Evolutionary conservation across 2,888 invertebrate genomes (phyloP).

Genomic region (Chrysopilus asiliformis): DNA sequence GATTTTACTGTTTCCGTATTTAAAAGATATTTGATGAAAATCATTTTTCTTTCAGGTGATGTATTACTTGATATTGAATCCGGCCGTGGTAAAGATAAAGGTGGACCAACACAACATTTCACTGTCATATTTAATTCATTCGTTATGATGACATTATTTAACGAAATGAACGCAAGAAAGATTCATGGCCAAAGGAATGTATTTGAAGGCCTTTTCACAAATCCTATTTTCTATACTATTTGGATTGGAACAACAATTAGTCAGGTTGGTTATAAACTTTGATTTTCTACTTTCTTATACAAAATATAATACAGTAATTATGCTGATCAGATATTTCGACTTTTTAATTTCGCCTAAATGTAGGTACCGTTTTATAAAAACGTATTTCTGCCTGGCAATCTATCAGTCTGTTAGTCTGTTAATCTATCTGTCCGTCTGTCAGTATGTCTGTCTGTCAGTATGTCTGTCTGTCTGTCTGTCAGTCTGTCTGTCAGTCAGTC

Average conservation of each 20-base stretch:
- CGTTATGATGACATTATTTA: constrained; percentile 99
- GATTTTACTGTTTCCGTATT: too few species aligned
- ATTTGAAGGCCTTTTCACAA: constrained; percentile 91
- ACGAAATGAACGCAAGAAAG: constrained; percentile 99
- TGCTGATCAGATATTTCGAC: not conserved
- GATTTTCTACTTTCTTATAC: not conserved
- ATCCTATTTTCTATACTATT: constrained; percentile 96
- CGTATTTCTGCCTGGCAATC: too few species aligned
- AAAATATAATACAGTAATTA: not conserved
- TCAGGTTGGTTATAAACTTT: constrained; percentile 51
- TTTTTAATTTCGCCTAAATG: too few species aligned
- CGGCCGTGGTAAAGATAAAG: constrained; percentile 62
- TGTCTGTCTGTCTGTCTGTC: too few species aligned
- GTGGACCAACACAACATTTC: constrained; percentile 90
- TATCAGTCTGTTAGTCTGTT: too few species aligned
- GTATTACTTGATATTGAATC: constrained; percentile 83
- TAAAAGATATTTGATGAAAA: too few species aligned
- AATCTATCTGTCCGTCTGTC: too few species aligned
- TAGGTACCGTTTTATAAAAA: too few species aligned
- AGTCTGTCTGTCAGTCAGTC: too few species aligned
- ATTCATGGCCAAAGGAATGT: constrained; percentile 99
- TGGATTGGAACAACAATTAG: constrained; percentile 91
- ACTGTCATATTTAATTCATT: constrained; percentile 99
- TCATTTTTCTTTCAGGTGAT: constrained; percentile 56
- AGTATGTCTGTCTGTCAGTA: too few species aligned